Base-by-base conservation (phyloP, 2,113 vertebrate genomes). In the Gobio gobio region DNA sequence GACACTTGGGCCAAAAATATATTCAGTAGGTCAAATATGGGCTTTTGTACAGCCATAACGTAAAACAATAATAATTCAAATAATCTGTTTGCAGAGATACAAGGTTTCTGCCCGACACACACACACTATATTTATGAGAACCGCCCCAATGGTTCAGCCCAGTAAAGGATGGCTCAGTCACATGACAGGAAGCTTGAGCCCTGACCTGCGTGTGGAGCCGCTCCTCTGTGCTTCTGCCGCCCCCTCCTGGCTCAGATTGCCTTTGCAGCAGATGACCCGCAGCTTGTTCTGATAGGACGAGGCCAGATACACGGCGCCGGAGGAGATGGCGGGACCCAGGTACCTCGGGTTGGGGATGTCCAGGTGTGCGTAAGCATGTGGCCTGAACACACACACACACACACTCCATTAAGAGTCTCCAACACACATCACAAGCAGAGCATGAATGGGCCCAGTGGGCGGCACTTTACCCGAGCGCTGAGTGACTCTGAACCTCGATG, bases 211-310 rank as follows among this genome's bases (percentile, higher is more conserved):
- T 0, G 94, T 93, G 1, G 91, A 93, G 84, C 93, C 86, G 20
- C 84, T 92, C 4, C 96, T 93, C 93, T 98, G 97, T 83, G 96
- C 95, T 58, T 99, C 97, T 0, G 92, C 94, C 3, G 78, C 73
- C 4, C 43, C 66, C 90, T 99, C 98, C 84, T 97, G 98, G 82
- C 97, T 95, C n/a, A 99, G 94, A 87, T 99, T 99, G 82, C 98
- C 98, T 86, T 99, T 99, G 90, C 98, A 99, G 94, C 98, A 99
- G 85, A 99, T 99, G 85, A 99, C 96, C 82, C 98, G 92, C 70
- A 99, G 88, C 90, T 99, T 99, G 91, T 99, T 99, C 92, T 99
- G 98, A 91, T 98, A 99, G 40, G 98, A 99, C 2, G 98, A 99
- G 4, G 97, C 98, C 94, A 99, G 88, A 92, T 99, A 99, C 89